phyloP scores from a whole-genome alignment of 2,797 vertebrate species.

The Gorsachius magnificus region DNA sequence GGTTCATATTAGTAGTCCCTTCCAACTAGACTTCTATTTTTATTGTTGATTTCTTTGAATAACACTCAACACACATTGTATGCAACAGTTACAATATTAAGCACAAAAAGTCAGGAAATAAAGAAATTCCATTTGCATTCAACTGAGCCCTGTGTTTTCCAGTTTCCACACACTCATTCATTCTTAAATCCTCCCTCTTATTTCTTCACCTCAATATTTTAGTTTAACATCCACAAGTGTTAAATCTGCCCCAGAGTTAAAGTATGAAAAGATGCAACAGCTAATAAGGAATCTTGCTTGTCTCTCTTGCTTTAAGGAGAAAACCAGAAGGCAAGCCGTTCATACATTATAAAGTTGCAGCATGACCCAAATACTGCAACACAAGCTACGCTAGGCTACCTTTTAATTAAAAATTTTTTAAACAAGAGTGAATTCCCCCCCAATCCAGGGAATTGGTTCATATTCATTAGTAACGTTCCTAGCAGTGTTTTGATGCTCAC shows the following conservation, averaged over 20 bases:
- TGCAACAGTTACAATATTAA: neutral
- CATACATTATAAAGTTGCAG: neutral
- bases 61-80: neutral
- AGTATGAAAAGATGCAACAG: neutral
- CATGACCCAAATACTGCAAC: neutral
- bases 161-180: neutral
- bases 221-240: neutral
- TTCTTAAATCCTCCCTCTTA: neutral
- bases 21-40: neutral
- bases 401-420: neutral
- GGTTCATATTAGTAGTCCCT: neutral
- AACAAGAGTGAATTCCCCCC: neutral
- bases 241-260: neutral
- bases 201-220: neutral
- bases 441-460: neutral
- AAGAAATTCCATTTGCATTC: neutral
- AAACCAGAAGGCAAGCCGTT: neutral
- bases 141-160: neutral
- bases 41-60: neutral
- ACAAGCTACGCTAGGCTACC: neutral
- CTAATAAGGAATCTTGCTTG: neutral
- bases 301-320: neutral
- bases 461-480: neutral
- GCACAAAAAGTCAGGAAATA: slow-evolving; percentile 3
- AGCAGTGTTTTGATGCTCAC: neutral